These are phyloP conservation scores for Glyphotaelius pellucidus DNA, from an alignment of 2,888 invertebrate genomes.

Conservation along the genomic window DNA sequence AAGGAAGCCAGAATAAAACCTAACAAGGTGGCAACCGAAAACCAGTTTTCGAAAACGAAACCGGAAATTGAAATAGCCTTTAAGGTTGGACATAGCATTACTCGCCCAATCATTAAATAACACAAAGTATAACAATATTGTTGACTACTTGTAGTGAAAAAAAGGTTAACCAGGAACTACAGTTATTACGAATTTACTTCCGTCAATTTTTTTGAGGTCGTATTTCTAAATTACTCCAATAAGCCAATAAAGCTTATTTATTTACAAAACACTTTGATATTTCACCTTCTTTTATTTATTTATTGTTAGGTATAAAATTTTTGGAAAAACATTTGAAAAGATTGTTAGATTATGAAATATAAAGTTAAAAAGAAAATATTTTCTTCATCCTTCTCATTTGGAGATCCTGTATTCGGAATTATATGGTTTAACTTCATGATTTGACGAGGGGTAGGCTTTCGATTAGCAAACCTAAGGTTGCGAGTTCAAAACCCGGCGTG, in stretches of 20 bases:
- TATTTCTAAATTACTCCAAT: neutral
- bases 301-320: too few species aligned
- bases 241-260: neutral
- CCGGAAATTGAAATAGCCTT: neutral
- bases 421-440: too few species aligned
- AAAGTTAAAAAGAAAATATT: too few species aligned
- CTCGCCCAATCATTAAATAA: neutral
- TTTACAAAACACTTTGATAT: neutral
- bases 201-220: neutral
- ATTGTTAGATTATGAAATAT: too few species aligned
- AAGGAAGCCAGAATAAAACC: neutral
- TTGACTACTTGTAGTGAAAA: neutral
- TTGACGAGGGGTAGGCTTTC: too few species aligned
- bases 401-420: too few species aligned
- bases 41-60: constrained; percentile 21
- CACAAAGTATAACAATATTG: neutral
- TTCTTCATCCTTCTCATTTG: too few species aligned
- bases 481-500: too few species aligned
- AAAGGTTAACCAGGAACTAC: neutral
- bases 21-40: neutral
- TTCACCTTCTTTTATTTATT: too few species aligned
- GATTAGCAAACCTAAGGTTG: too few species aligned
- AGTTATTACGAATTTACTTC: neutral
- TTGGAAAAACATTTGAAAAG: too few species aligned
- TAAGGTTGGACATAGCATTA: neutral